A percentile compares a stretch with the other conserved stretches of the same genome.
Evolutionary conservation across 2,797 vertebrate genomes (phyloP).

Genomic region (Paedocypris micromegethes): DNA sequence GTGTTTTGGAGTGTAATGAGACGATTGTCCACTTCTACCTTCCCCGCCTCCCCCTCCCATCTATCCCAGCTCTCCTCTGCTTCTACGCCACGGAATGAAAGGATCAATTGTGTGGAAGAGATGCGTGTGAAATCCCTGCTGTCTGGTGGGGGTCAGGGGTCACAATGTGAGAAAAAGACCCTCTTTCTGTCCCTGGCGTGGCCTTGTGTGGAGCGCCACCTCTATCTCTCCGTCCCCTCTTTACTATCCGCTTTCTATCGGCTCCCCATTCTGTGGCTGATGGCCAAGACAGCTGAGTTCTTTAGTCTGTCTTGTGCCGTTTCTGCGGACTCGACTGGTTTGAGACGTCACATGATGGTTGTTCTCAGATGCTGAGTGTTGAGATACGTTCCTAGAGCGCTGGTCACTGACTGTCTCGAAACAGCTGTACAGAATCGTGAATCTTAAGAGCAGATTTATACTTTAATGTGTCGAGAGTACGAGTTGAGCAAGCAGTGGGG

Average conservation of each 20-base stretch:
- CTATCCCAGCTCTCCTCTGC: slow-evolving; percentile 65
- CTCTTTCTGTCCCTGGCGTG: slow-evolving; percentile 76
- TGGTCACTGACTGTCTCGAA: not conserved
- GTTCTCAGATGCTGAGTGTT: slow-evolving; percentile 12
- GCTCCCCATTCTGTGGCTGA: slow-evolving; percentile 79
- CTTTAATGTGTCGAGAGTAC: too few species aligned
- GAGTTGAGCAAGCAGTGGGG: too few species aligned
- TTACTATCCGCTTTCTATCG: slow-evolving; percentile 39
- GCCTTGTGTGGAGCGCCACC: slow-evolving; percentile 74
- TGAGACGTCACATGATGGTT: slow-evolving; percentile 74
- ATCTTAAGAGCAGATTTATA: too few species aligned
- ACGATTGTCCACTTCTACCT: slow-evolving; percentile 32
- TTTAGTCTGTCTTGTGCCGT: slow-evolving; percentile 77
- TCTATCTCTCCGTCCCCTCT: slow-evolving; percentile 45
- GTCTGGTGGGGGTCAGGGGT: slow-evolving; percentile 73
- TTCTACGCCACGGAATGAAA: slow-evolving; percentile 79
- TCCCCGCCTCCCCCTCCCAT: slow-evolving; percentile 22
- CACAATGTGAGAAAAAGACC: slow-evolving; percentile 71
- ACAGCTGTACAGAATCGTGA: too few species aligned
- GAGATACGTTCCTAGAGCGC: slow-evolving; percentile 4
- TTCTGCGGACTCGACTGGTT: slow-evolving; percentile 68
- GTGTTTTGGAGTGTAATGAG: slow-evolving; percentile 14
- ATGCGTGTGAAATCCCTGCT: slow-evolving; percentile 85
- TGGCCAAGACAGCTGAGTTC: slow-evolving; percentile 94
- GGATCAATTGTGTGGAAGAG: slow-evolving; percentile 87